Conservation (phyloP, 2,113 vertebrate species). For the Brachirus orientalis region DNA sequence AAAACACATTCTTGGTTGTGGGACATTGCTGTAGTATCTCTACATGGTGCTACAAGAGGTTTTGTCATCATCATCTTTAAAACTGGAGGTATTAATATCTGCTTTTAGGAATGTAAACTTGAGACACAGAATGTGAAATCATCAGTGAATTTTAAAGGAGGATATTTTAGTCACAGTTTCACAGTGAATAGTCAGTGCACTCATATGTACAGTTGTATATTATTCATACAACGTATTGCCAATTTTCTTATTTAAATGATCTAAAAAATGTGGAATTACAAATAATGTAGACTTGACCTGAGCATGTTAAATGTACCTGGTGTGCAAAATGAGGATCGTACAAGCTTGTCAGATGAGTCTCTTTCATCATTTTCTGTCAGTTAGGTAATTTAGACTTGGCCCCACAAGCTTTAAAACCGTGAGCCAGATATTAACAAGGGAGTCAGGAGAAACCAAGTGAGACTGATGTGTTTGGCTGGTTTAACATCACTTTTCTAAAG, state of each 20-base stretch:
- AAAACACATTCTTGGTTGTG: neutral
- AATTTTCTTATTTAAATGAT: neutral
- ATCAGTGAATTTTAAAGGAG: slow-evolving; percentile 2
- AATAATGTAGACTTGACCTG: neutral
- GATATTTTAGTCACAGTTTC: neutral
- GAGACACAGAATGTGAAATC: slow-evolving; percentile 14
- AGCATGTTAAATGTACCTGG: neutral
- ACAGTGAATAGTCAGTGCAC: slow-evolving; percentile 5
- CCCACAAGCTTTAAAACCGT: slow-evolving; percentile 8
- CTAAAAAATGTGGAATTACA: neutral
- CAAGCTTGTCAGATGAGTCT: neutral
- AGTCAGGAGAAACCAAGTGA: neutral
- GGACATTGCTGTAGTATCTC: neutral
- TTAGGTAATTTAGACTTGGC: slow-evolving; percentile 6
- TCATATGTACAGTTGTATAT: neutral
- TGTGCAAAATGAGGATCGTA: neutral
- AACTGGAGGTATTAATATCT: neutral
- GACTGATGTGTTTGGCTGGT: neutral
- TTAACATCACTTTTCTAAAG: slow-evolving; percentile 14
- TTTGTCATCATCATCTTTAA: too few species aligned
- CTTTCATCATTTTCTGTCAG: slow-evolving; percentile 34
- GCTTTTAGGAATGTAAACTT: neutral
- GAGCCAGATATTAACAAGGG: neutral
- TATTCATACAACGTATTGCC: neutral
- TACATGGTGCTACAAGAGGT: neutral